Evolutionary conservation across 2,113 vertebrate genomes (phyloP), one percentile per base, ranked within the genome.

Genomic region (Gasterosteus nipponicus): DNA sequence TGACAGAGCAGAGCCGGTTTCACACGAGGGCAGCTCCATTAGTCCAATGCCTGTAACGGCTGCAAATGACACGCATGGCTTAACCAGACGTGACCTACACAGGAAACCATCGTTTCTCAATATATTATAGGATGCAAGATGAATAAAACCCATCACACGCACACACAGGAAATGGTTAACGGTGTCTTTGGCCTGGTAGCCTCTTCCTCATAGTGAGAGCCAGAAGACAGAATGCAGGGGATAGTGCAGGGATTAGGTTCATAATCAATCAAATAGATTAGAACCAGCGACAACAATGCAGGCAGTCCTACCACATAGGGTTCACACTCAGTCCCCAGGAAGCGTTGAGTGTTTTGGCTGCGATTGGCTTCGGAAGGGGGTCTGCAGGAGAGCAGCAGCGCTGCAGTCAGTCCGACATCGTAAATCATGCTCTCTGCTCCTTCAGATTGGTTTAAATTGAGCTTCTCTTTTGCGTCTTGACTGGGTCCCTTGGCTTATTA

Each of bases 401-500:
- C 86, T 71, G 79, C 84, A 87, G 81, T 83, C 76, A 83, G 82
- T 80, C 79, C 81, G 65, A 81, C 85, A 71, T 92, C 87, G 70
- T 91, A 92, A 93, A 94, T 91, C 92, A 93, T 85, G 81, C 80
- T 92, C 87, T 29, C 59, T 81, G 85, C 73, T 84, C 74, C 56
- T 83, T 90, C 83, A 90, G 88, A 91, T 89, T 92, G 87, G 86
- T 92, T 93, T 92, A 92, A 92, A 91, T 92, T 73, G 69, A 86
- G 91, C 86, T 84, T 89, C 86, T 87, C 89, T 85, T 89, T 87
- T 78, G 86, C 87, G 90, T 82, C 84, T 85, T 69, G 85, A 86
- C 87, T 89, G 58, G 83, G 87, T 94, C 91, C 86, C 89, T 80
- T 60, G 85, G 86, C 92, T 94, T 94, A 93, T 94, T 94, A 93